Base-by-base conservation (phyloP, 30 jellyfish, hydroid and myxozoan species). In the Chrysaora quinquecirrha region DNA sequence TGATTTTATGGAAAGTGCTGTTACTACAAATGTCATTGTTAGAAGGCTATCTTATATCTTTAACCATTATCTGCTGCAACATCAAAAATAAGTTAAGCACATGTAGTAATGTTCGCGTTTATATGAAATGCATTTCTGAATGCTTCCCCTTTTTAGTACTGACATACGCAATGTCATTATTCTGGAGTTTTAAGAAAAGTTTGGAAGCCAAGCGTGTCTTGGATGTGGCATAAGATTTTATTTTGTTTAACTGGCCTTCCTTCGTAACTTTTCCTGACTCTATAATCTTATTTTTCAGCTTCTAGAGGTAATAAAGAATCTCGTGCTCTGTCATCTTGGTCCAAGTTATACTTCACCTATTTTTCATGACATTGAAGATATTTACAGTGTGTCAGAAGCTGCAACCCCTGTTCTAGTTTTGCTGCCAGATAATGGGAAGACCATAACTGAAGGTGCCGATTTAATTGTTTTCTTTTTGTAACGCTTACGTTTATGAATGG, bases 241-340 rank as follows among this genome's bases (percentile, higher is more conserved):
- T 67, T 70, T 0, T 19, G 0, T 25, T 30, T n/a, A 10, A 21
- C 19, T 3, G 1, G 27, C 33, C 25, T 30, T 34, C 33, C 64
- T 0, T 6, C 21, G 2, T 28, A 1, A 3, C 32, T 23, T 7
- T 24, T 0, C 33, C 0, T 7, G 35, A 0, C 23, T 0, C 2
- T 18, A 52, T 7, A 11, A 48, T 34, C 10, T n/a, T 79, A 22
- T 78, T 11, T 56, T 58, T 34, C 70, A 86, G 96, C 61, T 78
- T 3, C 16, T 79, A 23, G 60, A 1, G 54, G 67, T 49, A 11
- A 62, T 82, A 61, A 75, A 67, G 43, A 86, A 47, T 35, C 65
- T 86, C 14, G 34, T 86, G 29, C 27, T 69, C 14, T 73, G 86
- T 34, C 22, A 64, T 11, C 96, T 86, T 69, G 96, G 96, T 65